Evolutionary conservation across 2,888 invertebrate genomes (phyloP).

Genomic region (Aphodius sticticus): DNA sequence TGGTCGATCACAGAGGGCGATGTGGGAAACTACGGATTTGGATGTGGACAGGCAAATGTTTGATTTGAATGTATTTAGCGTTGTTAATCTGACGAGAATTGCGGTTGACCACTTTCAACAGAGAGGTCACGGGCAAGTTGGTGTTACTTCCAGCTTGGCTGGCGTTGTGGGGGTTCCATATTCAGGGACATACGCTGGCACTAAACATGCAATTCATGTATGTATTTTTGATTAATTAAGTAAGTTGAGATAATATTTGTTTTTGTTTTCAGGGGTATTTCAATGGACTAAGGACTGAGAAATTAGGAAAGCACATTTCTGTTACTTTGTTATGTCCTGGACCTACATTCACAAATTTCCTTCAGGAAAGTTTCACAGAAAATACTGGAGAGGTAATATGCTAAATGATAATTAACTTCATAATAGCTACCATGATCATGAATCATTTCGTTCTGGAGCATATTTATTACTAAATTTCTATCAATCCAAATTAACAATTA

Average conservation of each 20-base stretch:
- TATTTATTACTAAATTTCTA: no score
- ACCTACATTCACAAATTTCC: slow-evolving; percentile 76
- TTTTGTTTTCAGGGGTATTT: slow-evolving; percentile 72
- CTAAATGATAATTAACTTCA: background rate
- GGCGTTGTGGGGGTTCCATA: slow-evolving; percentile 74
- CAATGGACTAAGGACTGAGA: slow-evolving; percentile 68
- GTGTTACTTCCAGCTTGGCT: slow-evolving; percentile 77
- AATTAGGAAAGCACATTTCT: slow-evolving; percentile 64
- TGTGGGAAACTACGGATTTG: slow-evolving; percentile 74
- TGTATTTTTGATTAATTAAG: slow-evolving; percentile 43
- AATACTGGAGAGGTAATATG: slow-evolving; percentile 65
- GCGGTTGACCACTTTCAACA: slow-evolving; percentile 71
- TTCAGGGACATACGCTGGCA: slow-evolving; percentile 74
- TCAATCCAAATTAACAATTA: no score
- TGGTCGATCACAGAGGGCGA: slow-evolving; percentile 78
- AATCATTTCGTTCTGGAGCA: no score
- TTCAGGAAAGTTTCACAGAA: slow-evolving; percentile 73
- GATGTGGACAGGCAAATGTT: slow-evolving; percentile 77
- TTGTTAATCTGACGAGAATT: slow-evolving; percentile 72
- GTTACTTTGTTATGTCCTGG: slow-evolving; percentile 81
- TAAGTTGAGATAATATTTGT: slow-evolving; percentile 27
- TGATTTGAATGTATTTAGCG: slow-evolving; percentile 78
- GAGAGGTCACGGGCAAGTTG: slow-evolving; percentile 72
- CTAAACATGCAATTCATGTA: slow-evolving; percentile 81
- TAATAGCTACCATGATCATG: no score